Conservation (phyloP, 2,113 vertebrate species). For the Gavialis gangeticus region DNA sequence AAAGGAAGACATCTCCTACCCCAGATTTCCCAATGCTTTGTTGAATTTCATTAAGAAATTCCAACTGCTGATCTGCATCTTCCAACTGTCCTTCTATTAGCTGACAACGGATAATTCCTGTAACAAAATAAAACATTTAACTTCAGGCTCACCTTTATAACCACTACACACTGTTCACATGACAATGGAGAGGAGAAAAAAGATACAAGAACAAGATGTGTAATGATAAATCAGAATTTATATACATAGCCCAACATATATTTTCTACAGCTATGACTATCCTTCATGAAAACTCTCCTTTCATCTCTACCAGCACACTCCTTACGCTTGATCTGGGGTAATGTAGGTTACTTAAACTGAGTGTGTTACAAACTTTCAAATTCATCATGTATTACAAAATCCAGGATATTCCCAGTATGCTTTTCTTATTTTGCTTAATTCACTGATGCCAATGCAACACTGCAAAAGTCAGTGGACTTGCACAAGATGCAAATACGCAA, state of each 20-base stretch:
- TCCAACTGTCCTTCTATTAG: slow-evolving; percentile 90
- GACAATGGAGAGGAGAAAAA: not conserved
- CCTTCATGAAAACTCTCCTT: not conserved
- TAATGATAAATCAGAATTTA: not conserved
- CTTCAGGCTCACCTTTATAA: not conserved
- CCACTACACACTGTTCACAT: not conserved
- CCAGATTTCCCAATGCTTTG: slow-evolving; percentile 93
- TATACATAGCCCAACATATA: not conserved
- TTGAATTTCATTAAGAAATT: slow-evolving; percentile 94
- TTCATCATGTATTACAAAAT: not conserved
- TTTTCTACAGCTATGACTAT: not conserved
- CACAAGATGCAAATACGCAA: too few relatives aligned
- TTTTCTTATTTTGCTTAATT: too few relatives aligned
- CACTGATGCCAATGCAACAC: too few relatives aligned
- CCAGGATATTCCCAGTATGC: too few relatives aligned
- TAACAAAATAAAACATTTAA: slow-evolving; percentile 34
- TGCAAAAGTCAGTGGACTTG: too few relatives aligned
- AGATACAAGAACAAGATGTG: not conserved
- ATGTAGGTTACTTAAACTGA: not conserved
- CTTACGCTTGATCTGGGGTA: not conserved
- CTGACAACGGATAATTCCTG: slow-evolving; percentile 94
- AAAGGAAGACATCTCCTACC: slow-evolving; percentile 75
- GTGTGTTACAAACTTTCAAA: not conserved
- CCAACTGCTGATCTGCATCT: slow-evolving; percentile 94
- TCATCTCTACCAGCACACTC: not conserved